Evolutionary conservation across 1,140 invertebrate species (phyloP).

Genomic region (Eumeta japonica): DNA sequence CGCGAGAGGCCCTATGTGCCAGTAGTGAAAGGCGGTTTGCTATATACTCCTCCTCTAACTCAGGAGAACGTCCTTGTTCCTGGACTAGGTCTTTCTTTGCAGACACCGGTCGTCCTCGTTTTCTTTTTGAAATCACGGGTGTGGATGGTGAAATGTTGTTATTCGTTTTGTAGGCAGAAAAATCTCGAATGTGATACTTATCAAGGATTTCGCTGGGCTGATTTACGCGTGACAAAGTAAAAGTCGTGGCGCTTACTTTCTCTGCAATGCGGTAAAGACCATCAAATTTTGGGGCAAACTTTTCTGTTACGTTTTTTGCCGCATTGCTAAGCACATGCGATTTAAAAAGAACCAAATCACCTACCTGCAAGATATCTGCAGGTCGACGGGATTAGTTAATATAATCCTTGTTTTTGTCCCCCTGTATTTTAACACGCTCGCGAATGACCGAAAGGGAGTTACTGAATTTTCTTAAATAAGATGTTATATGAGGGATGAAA

Average conservation of each 20-base stretch:
- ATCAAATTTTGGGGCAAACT: conserved; percentile 15
- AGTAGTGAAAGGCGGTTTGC: too few species aligned
- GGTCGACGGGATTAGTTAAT: conserved; percentile 5
- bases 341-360: conserved; percentile 12
- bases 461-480: conserved; percentile 14
- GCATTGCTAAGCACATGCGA: conserved; percentile 15
- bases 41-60: too few species aligned
- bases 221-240: too few species aligned
- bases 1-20: too few species aligned
- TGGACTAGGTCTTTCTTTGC: too few species aligned
- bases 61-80: too few species aligned
- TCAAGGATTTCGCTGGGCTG: too few species aligned
- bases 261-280: conserved; percentile 11
- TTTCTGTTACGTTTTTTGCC: conserved; percentile 10
- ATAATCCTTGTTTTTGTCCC: conserved; percentile 5
- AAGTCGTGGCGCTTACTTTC: conserved; percentile 22
- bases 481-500: conserved; percentile 26
- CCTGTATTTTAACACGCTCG: conserved; percentile 9
- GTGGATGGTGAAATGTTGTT: too few species aligned
- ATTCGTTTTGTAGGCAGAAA: too few species aligned
- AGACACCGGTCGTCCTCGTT: too few species aligned
- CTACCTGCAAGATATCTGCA: conserved; percentile 4
- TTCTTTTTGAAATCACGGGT: too few species aligned
- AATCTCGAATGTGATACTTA: too few species aligned
- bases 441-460: conserved; percentile 11